Evolutionary conservation across 2,797 vertebrate species (phyloP).

Genomic region (Ispidina picta): DNA sequence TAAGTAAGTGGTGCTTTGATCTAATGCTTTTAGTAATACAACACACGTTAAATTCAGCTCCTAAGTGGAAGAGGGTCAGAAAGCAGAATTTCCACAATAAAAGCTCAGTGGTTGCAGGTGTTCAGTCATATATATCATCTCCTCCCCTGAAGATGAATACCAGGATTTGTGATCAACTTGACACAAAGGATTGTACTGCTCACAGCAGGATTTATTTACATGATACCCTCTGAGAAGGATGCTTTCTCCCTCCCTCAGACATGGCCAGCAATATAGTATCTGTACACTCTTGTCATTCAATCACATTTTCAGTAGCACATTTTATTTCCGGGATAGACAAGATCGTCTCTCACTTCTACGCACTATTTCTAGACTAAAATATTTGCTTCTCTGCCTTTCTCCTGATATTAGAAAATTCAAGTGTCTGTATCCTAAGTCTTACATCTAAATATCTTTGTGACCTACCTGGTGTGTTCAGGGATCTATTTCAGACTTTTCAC

Average conservation of each 20-base stretch:
- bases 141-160: conserved; percentile 81
- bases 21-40: conserved; percentile 41
- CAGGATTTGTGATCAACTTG: conserved; percentile 89
- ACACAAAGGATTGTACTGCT: conserved; percentile 86
- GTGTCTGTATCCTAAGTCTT: not conserved
- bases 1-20: conserved; percentile 44
- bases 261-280: not conserved
- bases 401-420: not conserved
- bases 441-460: not conserved
- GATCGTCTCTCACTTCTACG: not conserved
- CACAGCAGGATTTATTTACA: conserved; percentile 85
- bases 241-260: not conserved
- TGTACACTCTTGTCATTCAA: not conserved
- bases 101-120: conserved; percentile 80
- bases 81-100: conserved; percentile 67
- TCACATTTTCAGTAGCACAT: not conserved
- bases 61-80: conserved; percentile 51
- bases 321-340: not conserved
- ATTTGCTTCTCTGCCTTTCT: not conserved
- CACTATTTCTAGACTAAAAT: not conserved
- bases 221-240: conserved; percentile 78
- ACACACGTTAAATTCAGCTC: conserved; percentile 36
- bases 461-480: not conserved
- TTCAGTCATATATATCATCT: conserved; percentile 84
- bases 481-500: not conserved